phyloP scores from a whole-genome alignment of 2,888 invertebrate genomes.

The Argynnis bischoffii region DNA sequence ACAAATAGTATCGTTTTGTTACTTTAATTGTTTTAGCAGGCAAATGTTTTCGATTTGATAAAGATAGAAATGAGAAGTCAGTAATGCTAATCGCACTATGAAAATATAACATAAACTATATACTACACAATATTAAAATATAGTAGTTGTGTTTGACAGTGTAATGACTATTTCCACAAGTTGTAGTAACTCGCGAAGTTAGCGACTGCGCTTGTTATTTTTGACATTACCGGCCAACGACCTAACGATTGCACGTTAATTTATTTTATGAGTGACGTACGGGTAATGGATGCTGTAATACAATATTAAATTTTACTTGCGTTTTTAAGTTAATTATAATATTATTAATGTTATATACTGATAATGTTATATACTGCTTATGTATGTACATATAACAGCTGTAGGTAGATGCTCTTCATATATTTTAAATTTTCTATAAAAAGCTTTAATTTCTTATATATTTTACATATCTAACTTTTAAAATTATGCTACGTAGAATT shows the following conservation, averaged over 20 bases:
- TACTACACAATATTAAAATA: not conserved
- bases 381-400: too few species aligned
- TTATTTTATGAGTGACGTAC: conserved; percentile 27
- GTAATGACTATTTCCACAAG: conserved; percentile 63
- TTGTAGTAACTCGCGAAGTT: conserved; percentile 37
- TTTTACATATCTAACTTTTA: too few species aligned
- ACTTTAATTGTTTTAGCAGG: too few species aligned
- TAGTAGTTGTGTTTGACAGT: conserved; percentile 45
- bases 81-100: too few species aligned
- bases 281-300: conserved; percentile 23
- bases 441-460: too few species aligned
- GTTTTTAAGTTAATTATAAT: not conserved
- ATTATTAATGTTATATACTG: not conserved
- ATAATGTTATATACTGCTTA: too few species aligned
- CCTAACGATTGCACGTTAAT: conserved; percentile 35
- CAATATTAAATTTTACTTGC: conserved; percentile 10
- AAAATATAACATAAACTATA: too few species aligned
- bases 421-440: too few species aligned
- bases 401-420: too few species aligned
- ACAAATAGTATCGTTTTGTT: too few species aligned
- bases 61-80: too few species aligned
- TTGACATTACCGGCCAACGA: conserved; percentile 44
- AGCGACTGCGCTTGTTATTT: conserved; percentile 44
- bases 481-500: not conserved
- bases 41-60: too few species aligned